These are phyloP conservation scores for Pyrochroa serraticornis DNA, from an alignment of 2,888 invertebrate genomes.

Conservation along the genomic window DNA sequence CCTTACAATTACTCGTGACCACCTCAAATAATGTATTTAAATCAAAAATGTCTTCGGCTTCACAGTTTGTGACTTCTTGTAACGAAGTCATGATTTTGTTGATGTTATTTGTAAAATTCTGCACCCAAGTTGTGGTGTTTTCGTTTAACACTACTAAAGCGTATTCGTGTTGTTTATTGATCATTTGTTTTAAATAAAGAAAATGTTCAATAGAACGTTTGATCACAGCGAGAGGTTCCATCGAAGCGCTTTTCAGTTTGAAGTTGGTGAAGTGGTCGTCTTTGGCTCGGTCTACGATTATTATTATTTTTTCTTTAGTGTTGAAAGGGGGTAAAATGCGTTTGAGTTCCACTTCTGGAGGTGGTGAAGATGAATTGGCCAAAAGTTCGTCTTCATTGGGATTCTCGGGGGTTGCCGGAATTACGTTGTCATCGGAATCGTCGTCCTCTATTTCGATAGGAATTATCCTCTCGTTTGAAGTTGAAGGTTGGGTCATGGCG, in stretches of 20 bases:
- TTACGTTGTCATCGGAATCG: not conserved
- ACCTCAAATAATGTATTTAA: conserved; percentile 64
- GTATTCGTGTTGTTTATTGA: conserved; percentile 68
- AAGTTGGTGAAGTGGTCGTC: conserved; percentile 64
- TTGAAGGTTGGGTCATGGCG: not conserved
- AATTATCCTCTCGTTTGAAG: conserved; percentile 5
- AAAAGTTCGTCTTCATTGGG: not conserved
- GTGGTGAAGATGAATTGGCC: not conserved
- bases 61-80: conserved; percentile 63
- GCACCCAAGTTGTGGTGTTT: conserved; percentile 61
- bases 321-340: conserved; percentile 3
- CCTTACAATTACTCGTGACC: conserved; percentile 60
- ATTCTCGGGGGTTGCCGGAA: not conserved
- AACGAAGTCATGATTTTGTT: conserved; percentile 64
- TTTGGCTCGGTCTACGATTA: conserved; percentile 68
- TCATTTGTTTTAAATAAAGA: conserved; percentile 65
- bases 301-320: conserved; percentile 63
- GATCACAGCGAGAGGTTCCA: conserved; percentile 66
- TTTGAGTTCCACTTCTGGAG: not conserved
- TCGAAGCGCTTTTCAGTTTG: conserved; percentile 62
- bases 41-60: conserved; percentile 62
- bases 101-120: conserved; percentile 68
- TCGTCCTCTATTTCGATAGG: conserved; percentile 8
- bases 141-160: conserved; percentile 66
- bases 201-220: conserved; percentile 69